Percentiles rank a stretch among this genome's conserved stretches.
phyloP scores from a whole-genome alignment of 2,888 invertebrate genomes.

The Drosophila neoperkinsi region DNA sequence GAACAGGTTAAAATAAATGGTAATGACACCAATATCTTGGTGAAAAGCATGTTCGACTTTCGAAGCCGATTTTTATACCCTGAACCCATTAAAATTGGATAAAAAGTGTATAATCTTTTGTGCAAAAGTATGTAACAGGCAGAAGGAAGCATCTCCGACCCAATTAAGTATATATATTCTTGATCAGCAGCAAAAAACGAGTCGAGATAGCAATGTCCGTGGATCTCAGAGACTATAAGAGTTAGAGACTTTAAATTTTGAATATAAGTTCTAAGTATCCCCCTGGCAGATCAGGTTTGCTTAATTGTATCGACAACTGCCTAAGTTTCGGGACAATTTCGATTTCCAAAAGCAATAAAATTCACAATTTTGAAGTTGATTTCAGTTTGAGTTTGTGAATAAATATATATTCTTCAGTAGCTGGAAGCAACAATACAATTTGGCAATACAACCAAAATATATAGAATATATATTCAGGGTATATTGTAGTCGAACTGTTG shows the following conservation, averaged over 20 bases:
- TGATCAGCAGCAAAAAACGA: neutral
- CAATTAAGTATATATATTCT: neutral
- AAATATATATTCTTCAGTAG: neutral
- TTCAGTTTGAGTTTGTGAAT: neutral
- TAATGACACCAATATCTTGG: neutral
- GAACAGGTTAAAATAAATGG: neutral
- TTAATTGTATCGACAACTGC: too few species aligned
- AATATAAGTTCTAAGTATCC: neutral
- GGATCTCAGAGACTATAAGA: neutral
- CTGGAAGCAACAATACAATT: too few species aligned
- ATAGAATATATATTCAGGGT: constrained; percentile 22
- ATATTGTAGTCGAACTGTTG: constrained; percentile 16
- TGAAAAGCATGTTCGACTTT: neutral
- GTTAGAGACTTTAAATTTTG: neutral
- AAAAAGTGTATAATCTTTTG: neutral
- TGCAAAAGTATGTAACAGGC: neutral
- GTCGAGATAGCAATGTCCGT: neutral
- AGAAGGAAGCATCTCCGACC: neutral
- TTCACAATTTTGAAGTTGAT: neutral
- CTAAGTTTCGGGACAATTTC: too few species aligned
- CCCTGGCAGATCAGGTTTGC: too few species aligned
- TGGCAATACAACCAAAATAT: too few species aligned
- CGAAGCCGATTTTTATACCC: neutral
- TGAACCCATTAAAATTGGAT: neutral
- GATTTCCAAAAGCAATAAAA: too few species aligned